phyloP scores from a whole-genome alignment of 2,113 vertebrate genomes.

The Ceyx melanurus region DNA sequence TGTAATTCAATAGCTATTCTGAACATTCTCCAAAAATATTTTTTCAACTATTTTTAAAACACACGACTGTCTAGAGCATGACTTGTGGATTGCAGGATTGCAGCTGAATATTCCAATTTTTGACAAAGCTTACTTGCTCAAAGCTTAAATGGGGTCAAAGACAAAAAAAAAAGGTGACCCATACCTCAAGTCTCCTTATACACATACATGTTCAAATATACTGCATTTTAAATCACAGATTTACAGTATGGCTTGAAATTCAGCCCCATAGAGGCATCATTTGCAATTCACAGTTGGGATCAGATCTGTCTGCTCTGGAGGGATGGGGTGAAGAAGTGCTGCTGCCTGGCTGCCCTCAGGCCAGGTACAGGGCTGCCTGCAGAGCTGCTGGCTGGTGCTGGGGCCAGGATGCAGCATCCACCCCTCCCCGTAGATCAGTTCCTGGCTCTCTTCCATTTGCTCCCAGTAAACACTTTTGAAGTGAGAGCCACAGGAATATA shows the following conservation, averaged over 20 bases:
- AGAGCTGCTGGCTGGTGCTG: not conserved
- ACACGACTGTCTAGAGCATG: not conserved
- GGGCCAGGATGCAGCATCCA: not conserved
- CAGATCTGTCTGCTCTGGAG: not conserved
- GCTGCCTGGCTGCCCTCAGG: not conserved
- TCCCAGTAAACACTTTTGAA: not conserved
- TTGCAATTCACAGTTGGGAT: not conserved
- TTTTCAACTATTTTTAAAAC: conserved; percentile 28
- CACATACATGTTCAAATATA: accelerated
- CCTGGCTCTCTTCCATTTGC: not conserved
- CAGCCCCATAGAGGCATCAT: not conserved
- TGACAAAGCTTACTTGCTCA: not conserved
- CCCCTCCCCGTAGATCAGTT: not conserved
- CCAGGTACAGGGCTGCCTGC: not conserved
- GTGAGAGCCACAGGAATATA: not conserved
- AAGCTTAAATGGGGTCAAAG: not conserved
- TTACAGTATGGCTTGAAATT: not conserved
- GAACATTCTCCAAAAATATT: conserved; percentile 25
- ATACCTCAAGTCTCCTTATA: not conserved
- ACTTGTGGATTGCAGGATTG: not conserved
- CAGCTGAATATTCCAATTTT: not conserved
- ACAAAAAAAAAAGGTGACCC: not conserved
- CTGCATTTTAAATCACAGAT: not conserved
- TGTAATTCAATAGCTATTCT: not conserved
- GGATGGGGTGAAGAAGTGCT: not conserved